Base-by-base conservation (phyloP, 2,888 invertebrate genomes). In the Incurvaria masculella region DNA sequence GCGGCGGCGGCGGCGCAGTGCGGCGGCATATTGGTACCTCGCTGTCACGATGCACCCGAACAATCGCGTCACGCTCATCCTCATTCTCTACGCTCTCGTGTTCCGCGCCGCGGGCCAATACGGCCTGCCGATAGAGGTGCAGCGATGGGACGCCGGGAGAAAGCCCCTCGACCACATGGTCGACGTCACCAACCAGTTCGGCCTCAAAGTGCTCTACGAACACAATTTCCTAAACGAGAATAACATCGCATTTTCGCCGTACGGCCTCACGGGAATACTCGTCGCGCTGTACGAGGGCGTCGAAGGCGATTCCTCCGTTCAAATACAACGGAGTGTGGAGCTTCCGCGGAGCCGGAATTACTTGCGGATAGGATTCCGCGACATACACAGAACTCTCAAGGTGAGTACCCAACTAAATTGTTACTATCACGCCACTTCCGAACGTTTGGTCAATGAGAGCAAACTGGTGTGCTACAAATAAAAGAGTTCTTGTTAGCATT, bases 221-320 rank as follows among this genome's bases (percentile, higher is more conserved):
- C 87, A 88, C 59, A 86, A 87, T 60, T 83, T 85, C 66, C 76
- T 85, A 58, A 88, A 88, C 66, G 83, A 85, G 44, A 87, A 88
- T 63, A 93, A 92, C 66, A 87, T 91, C 47, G 92, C 91, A 4
- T 87, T 92, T 62, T 92, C 92, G 0, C 92, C 92, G 10, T 90
- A 91, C 54, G 91, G 92, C 2, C 74, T 90, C 50, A 84, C 87
- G 60, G 91, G 91, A 57, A 89, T 92, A 21, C 69, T 92, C 56
- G 83, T 89, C 48, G 89, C 91, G 2, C 71, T 92, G 16, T 88
- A 85, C 63, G 92, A 93, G 66, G 92, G 91, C 21, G 82, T 90
- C 0, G 79, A 84, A 43, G 90, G 90, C 10, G 82, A 83, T 53
- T 86, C 90, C 42, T 83, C 85, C 20, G 78, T 81, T 46, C 90